Evolutionary conservation across 53 echinoderm and acorn worm species (phyloP).

Genomic region (Paelopatides confundens): DNA sequence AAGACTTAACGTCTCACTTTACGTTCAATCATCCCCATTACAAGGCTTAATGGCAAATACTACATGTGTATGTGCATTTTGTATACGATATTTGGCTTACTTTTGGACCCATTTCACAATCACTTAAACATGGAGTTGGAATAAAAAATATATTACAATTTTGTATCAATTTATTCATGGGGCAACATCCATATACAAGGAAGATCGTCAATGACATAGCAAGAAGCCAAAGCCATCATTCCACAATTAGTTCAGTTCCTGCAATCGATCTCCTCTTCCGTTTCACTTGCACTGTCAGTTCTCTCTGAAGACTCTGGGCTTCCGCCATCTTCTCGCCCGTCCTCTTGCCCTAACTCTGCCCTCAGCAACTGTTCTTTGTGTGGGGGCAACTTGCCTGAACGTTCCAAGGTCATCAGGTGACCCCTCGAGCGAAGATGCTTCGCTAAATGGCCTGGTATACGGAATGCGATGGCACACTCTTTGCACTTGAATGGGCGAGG

Average conservation of each 20-base stretch:
- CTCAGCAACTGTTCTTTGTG: constrained; percentile 72
- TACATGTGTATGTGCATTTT: too few relatives aligned
- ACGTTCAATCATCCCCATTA: too few relatives aligned
- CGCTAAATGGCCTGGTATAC: constrained; percentile 97
- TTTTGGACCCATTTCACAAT: too few relatives aligned
- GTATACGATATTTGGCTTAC: too few relatives aligned
- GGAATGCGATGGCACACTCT: constrained; percentile 94
- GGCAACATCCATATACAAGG: too few relatives aligned
- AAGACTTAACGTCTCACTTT: too few relatives aligned
- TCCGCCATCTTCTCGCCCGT: constrained; percentile 54
- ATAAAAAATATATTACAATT: too few relatives aligned
- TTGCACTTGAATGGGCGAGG: constrained; percentile 99
- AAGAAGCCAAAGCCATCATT: too few relatives aligned
- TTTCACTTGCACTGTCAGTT: constrained; percentile 94
- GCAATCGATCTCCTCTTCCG: constrained; percentile 55
- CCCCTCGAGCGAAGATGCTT: constrained; percentile 93
- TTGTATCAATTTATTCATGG: too few relatives aligned
- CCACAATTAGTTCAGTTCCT: not conserved
- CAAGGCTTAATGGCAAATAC: too few relatives aligned
- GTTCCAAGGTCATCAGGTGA: constrained; percentile 90
- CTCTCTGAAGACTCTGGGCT: constrained; percentile 85
- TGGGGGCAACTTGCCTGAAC: constrained; percentile 80
- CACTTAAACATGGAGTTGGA: too few relatives aligned
- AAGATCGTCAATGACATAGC: too few relatives aligned
- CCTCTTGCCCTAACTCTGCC: constrained; percentile 55